Percentiles rank a stretch among this genome's conserved stretches.
phyloP scores from a whole-genome alignment of 2,797 vertebrate species.

The Sebastes iracundus region DNA sequence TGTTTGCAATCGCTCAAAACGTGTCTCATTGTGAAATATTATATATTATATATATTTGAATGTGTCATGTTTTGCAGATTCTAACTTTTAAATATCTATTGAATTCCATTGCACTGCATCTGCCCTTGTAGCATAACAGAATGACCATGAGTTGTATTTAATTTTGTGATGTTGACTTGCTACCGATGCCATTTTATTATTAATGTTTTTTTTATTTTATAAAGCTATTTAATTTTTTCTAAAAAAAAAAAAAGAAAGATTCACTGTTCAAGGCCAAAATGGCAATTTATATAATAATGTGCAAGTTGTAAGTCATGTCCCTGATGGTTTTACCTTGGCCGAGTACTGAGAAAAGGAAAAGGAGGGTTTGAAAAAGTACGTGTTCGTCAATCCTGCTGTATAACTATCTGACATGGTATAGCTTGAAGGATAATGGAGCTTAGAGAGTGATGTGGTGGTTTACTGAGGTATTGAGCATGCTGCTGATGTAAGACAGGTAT shows the following conservation, averaged over 20 bases:
- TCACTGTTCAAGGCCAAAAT: slow-evolving; percentile 39
- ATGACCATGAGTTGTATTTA: slow-evolving; percentile 66
- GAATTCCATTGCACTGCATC: slow-evolving; percentile 76
- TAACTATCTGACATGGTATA: slow-evolving; percentile 42
- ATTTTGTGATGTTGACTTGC: slow-evolving; percentile 68
- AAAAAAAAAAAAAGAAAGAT: background rate
- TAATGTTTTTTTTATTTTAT: slow-evolving; percentile 23
- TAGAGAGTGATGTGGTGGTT: slow-evolving; percentile 26
- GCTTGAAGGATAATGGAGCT: slow-evolving; percentile 49
- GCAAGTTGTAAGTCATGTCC: slow-evolving; percentile 26
- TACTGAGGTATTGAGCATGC: slow-evolving; percentile 12
- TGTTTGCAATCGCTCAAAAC: slow-evolving; percentile 69
- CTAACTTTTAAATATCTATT: slow-evolving; percentile 66
- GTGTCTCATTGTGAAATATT: slow-evolving; percentile 78
- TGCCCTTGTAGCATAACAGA: slow-evolving; percentile 79
- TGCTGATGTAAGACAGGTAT: slow-evolving; percentile 35
- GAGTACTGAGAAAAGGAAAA: slow-evolving; percentile 25
- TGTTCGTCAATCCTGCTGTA: slow-evolving; percentile 47
- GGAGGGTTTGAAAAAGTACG: slow-evolving; percentile 24
- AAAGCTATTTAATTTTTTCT: background rate
- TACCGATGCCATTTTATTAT: slow-evolving; percentile 46
- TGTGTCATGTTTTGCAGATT: slow-evolving; percentile 75
- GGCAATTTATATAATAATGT: slow-evolving; percentile 46
- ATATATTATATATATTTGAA: slow-evolving; percentile 75
- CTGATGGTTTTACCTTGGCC: slow-evolving; percentile 34